Conservation (phyloP, 2,888 invertebrate species). For the Lasiommata megera region DNA sequence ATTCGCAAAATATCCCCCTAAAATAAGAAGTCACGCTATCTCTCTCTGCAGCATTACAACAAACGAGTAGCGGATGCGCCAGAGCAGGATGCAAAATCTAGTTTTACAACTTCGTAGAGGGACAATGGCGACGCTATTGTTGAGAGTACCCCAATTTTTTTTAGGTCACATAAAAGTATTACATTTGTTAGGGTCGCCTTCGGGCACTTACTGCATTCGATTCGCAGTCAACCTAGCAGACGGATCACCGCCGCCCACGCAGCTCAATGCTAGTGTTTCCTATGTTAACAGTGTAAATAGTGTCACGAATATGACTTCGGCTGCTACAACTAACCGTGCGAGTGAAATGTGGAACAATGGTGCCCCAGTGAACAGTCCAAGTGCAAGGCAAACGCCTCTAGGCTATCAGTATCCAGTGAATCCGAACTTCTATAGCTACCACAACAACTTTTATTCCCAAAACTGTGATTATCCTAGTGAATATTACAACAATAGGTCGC, state of each 20-base stretch:
- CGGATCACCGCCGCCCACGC: conserved; percentile 66
- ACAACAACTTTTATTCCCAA: conserved; percentile 53
- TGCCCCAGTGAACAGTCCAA: conserved; percentile 56
- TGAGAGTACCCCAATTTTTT: conserved; percentile 79
- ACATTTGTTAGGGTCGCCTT: conserved; percentile 76
- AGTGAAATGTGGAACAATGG: conserved; percentile 72
- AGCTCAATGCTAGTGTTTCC: conserved; percentile 49
- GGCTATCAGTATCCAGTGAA: conserved; percentile 54
- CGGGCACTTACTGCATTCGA: conserved; percentile 73
- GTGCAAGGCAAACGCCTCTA: conserved; percentile 50
- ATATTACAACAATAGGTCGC: conserved; percentile 50
- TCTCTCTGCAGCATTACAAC: conserved; percentile 43
- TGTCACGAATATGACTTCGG: conserved; percentile 54
- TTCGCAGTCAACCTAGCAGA: conserved; percentile 69
- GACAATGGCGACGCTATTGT: conserved; percentile 78
- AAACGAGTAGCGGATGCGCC: conserved; percentile 36
- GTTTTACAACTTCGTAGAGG: conserved; percentile 72
- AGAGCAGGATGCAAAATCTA: conserved; percentile 55
- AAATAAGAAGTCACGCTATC: conserved; percentile 51
- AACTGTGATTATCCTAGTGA: conserved; percentile 52
- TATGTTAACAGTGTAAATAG: conserved; percentile 45
- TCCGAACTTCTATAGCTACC: conserved; percentile 53
- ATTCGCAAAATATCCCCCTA: conserved; percentile 70
- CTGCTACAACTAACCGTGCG: conserved; percentile 60
- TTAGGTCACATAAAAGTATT: conserved; percentile 80